Base-by-base conservation (phyloP, 2,888 invertebrate species). In the Trypoxylon attenuatum region DNA sequence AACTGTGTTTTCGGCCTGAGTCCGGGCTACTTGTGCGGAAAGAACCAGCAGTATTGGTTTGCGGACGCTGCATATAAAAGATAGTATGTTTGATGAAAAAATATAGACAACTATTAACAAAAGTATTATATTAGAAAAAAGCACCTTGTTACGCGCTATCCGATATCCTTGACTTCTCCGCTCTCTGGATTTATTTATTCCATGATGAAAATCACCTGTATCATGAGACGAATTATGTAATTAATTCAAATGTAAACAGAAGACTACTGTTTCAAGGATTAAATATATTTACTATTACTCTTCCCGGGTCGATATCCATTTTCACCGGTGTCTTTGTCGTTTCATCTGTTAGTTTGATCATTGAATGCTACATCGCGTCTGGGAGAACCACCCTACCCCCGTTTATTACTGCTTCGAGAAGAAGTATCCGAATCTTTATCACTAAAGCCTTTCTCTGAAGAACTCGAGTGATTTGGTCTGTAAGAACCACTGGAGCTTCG, bases 401-500 rank as follows among this genome's bases (percentile, higher is more conserved):
- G 68, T 59, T 68, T 76, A 4, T 72, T 69, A 29, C 79, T 78
- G 21, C 76, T 59, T 57, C 61, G 75, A 2, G 76, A 79, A 0
- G 81, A 83, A 8, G 77, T 75, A 58, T 82, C 82, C 0, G 82
- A 83, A 45, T 84, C 82, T 50, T 78, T 84, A 29, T 85, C 83
- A 13, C 78, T 85, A 58, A 64, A 71, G 16, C 60, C 56, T 71
- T 79, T 84, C 0, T 83, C 82, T 2, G 57, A 59, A n/a, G 49
- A 52, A 46, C 63, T 71, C 38, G 65, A 70, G 25, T 77, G 59
- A 39, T 76, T 77, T 1, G 58, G 57, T 54, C 73, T 79, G 5
- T 60, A 38, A 42, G 64, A 76, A 22, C 67, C 67, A 2, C 39
- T 47, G 8, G 38, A 41, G 3, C 43, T 47, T 67, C 19, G 64